Evolutionary conservation across 2,888 invertebrate genomes (phyloP), one percentile per base, ranked within the genome.

Genomic region (Stramonita haemastoma): DNA sequence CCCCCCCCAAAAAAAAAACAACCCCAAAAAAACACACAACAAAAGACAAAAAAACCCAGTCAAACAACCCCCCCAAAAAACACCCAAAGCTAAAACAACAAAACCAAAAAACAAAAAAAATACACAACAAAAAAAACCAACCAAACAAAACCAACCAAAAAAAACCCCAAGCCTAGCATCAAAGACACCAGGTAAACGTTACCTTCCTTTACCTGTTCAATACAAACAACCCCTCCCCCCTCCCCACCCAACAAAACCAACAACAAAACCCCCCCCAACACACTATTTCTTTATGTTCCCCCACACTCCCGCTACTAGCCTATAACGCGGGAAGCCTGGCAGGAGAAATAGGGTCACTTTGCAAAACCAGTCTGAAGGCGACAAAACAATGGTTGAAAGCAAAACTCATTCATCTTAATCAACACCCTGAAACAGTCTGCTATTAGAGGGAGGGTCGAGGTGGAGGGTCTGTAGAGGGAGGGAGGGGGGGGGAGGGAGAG

Each of bases 351-450:
- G 46, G 46, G 46, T 46, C 46, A 46, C 46, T 46, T 46, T 46
- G 46, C 46, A 46, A 46, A 46, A 2, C 46, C 46, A 46, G 2
- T 8, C 46, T 46, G 46, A 46, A 46, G 46, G 13, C 66, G 17
- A 77, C 73, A n/a, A 77, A 77, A 77, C 73, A 77, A 77, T 29
- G 73, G 29, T n/a, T 77, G 29, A 77, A 77, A 77, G n/a, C 29
- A 29, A 46, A 2, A 46, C 46, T 4, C 73, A 77, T 77, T 77
- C 73, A 77, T 77, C 73, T 29, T 26, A 77, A 77, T 77, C 73
- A 77, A n/a, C 46, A 46, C 29, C 29, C 29, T 29, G 22, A 15
- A n/a, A 77, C 66, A n/a, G 26, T 26, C 66, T 66, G 66, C 66
- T 66, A 46, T 66, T 66, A 66, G 66, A 66, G 26, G 26, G 19